Conservation (phyloP, 1,140 invertebrate species). For the Chironomus striatipennis region DNA sequence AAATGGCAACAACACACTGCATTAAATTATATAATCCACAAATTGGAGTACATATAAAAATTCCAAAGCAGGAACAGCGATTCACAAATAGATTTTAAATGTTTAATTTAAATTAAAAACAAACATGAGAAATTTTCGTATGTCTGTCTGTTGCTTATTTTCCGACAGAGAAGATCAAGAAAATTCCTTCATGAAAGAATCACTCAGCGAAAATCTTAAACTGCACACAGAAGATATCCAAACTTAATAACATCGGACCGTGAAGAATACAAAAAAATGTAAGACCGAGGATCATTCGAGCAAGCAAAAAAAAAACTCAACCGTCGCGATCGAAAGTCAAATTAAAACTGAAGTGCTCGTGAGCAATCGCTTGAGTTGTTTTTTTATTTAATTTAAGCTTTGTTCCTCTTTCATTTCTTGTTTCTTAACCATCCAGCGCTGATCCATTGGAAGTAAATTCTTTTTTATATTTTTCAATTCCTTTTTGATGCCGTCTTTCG, state of each 20-base stretch:
- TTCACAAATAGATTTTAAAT: no score
- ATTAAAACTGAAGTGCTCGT: constrained; percentile 16
- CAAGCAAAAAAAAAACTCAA: neutral
- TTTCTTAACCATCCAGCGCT: no score
- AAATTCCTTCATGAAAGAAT: no score
- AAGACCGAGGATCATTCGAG: neutral
- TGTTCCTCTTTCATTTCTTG: neutral
- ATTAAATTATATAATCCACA: neutral
- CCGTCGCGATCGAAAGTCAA: constrained; percentile 15
- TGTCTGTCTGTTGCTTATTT: no score
- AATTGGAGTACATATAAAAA: neutral
- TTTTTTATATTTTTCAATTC: constrained; percentile 7
- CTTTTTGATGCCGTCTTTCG: constrained; percentile 1
- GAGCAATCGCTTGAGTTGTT: constrained; percentile 14
- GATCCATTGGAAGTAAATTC: constrained; percentile 1
- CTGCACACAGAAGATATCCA: no score
- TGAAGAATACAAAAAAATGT: neutral
- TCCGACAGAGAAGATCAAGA: no score
- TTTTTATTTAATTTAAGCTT: constrained; percentile 22
- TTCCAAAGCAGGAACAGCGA: no score
- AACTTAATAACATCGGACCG: no score
- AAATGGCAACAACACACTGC: neutral
- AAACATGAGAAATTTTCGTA: no score
- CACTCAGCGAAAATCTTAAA: no score
- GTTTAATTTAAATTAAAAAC: no score